Evolutionary conservation across 2,797 vertebrate species (phyloP).

Genomic region (Jordanella pulchra): DNA sequence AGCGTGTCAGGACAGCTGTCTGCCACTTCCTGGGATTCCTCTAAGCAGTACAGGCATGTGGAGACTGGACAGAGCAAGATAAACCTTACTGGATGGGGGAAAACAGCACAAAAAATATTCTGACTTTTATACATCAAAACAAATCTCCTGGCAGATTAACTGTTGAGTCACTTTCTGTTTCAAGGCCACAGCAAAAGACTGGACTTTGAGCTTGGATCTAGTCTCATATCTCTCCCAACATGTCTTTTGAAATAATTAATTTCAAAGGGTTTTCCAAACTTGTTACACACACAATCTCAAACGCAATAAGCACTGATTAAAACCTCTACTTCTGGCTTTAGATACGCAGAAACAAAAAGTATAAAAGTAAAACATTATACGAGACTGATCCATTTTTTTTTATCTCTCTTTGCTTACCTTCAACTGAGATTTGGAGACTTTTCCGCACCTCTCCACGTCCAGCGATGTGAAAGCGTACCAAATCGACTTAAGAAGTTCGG

Average conservation of each 20-base stretch:
- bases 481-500: slow-evolving; percentile 94
- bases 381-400: too few species aligned
- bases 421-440: slow-evolving; percentile 96
- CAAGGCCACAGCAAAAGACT: slow-evolving; percentile 7
- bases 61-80: slow-evolving; percentile 45
- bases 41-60: slow-evolving; percentile 57
- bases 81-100: not conserved
- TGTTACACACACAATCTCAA: not conserved
- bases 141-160: not conserved
- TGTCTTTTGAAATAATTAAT: not conserved
- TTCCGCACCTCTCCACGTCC: slow-evolving; percentile 91
- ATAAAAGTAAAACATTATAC: not conserved
- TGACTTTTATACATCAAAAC: not conserved
- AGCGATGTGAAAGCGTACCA: slow-evolving; percentile 98
- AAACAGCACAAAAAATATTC: not conserved
- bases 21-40: slow-evolving; percentile 69
- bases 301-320: not conserved
- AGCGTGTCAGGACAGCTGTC: slow-evolving; percentile 74
- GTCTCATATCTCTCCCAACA: not conserved
- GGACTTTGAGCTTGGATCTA: slow-evolving; percentile 52
- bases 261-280: not conserved
- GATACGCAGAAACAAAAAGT: not conserved
- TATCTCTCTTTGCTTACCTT: slow-evolving; percentile 81
- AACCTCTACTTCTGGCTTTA: not conserved
- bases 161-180: slow-evolving; percentile 2